phyloP scores from a whole-genome alignment of 2,113 vertebrate species.

The Phainopepla nitens region DNA sequence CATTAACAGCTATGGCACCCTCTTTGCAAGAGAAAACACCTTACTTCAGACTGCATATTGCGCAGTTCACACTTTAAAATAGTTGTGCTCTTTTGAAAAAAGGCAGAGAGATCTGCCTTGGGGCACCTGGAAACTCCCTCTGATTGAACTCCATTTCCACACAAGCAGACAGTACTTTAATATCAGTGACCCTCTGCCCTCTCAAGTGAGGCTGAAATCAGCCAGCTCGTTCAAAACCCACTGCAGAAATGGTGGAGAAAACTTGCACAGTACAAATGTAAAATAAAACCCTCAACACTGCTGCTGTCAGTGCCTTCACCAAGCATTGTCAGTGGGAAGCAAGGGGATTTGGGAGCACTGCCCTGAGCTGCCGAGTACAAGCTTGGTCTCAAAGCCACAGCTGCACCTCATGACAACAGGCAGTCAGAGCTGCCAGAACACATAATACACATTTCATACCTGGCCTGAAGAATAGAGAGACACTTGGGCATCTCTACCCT shows the following conservation, averaged over 20 bases:
- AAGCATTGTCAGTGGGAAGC: neutral
- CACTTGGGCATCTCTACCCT: neutral
- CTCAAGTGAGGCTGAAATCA: neutral
- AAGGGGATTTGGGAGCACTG: neutral
- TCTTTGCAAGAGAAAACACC: neutral
- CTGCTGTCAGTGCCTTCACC: neutral
- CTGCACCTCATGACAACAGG: neutral
- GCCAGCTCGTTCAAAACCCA: neutral
- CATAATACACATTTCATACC: neutral
- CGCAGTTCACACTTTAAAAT: neutral
- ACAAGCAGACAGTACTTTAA: neutral
- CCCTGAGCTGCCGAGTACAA: neutral
- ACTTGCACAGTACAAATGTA: accelerated
- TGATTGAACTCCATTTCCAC: neutral
- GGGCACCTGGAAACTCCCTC: neutral
- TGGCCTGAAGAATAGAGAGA: neutral
- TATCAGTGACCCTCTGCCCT: neutral
- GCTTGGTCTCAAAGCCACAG: neutral
- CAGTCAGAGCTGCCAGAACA: neutral
- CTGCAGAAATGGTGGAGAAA: neutral
- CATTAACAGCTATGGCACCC: neutral
- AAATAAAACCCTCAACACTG: neutral
- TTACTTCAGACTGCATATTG: neutral
- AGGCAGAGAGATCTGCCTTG: neutral
- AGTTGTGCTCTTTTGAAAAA: neutral